Conservation (phyloP, 2,113 vertebrate genomes). For the Bambusicola thoracicus region DNA sequence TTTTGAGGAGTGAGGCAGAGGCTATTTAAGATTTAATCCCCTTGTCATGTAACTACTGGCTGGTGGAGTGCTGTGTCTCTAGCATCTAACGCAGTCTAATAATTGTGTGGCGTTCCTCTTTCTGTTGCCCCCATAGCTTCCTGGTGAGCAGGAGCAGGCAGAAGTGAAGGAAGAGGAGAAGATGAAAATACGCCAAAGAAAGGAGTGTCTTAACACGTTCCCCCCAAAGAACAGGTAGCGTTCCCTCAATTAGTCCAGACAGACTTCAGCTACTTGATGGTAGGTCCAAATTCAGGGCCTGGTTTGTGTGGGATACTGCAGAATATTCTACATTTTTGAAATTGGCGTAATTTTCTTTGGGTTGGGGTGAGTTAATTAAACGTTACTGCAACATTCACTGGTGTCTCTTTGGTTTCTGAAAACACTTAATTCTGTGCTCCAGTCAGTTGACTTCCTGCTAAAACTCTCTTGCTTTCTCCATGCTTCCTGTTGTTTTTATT, state of each 20-base stretch:
- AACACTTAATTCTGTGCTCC: not conserved
- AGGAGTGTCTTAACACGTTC: not conserved
- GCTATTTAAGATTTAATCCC: not conserved
- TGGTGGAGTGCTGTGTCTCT: not conserved
- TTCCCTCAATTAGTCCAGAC: not conserved
- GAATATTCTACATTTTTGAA: conserved; percentile 24
- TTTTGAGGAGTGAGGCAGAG: not conserved
- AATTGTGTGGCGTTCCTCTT: not conserved
- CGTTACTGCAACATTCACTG: conserved; percentile 72
- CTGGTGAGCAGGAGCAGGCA: not conserved
- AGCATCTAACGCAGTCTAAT: not conserved
- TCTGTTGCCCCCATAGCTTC: not conserved
- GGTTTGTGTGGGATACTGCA: conserved; percentile 11
- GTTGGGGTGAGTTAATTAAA: conserved; percentile 49
- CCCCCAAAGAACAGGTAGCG: not conserved
- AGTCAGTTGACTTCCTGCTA: conserved; percentile 21
- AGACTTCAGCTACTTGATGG: not conserved
- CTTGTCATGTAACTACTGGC: not conserved
- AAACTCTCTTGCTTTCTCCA: not conserved
- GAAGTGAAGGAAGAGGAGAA: not conserved
- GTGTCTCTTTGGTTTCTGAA: conserved; percentile 62
- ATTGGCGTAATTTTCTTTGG: not conserved
- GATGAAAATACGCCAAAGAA: not conserved
- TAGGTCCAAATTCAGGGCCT: not conserved
- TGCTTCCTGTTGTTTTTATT: not conserved